Conservation (phyloP, 2,113 vertebrate species). For the Pionites leucogaster region DNA sequence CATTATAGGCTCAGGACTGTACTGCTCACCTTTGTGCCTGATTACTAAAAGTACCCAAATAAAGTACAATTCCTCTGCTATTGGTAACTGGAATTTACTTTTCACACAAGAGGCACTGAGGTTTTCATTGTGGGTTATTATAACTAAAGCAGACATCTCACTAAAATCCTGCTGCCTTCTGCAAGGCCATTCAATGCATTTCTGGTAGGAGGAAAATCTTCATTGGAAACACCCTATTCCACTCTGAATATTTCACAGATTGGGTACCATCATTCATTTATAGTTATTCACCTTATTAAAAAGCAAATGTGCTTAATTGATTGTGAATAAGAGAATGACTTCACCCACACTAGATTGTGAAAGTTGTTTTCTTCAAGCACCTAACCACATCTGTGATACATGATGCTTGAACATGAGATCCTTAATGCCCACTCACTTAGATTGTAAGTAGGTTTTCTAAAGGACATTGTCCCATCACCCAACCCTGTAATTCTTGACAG, state of each 20-base stretch:
- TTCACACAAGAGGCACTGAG: background rate
- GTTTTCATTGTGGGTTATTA: background rate
- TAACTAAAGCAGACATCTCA: background rate
- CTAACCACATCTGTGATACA: background rate
- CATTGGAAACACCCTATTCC: background rate
- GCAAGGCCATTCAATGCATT: background rate
- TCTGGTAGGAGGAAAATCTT: background rate
- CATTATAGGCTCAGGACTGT: background rate
- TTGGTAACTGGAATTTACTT: background rate
- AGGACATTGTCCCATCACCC: background rate
- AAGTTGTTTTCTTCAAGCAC: background rate
- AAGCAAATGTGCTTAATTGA: background rate
- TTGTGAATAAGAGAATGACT: background rate
- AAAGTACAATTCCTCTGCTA: background rate
- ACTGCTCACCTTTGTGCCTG: background rate
- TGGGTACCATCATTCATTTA: background rate
- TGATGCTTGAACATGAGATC: background rate
- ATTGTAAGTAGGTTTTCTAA: background rate
- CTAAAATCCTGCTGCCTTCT: background rate
- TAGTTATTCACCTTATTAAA: background rate
- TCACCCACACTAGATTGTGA: background rate
- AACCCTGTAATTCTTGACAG: background rate
- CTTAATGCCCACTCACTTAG: background rate
- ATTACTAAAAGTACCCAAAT: background rate
- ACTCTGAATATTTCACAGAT: background rate